These are phyloP conservation scores for Arnoldichthys spilopterus DNA, from an alignment of 2,797 vertebrate species.

Conservation along the genomic window DNA sequence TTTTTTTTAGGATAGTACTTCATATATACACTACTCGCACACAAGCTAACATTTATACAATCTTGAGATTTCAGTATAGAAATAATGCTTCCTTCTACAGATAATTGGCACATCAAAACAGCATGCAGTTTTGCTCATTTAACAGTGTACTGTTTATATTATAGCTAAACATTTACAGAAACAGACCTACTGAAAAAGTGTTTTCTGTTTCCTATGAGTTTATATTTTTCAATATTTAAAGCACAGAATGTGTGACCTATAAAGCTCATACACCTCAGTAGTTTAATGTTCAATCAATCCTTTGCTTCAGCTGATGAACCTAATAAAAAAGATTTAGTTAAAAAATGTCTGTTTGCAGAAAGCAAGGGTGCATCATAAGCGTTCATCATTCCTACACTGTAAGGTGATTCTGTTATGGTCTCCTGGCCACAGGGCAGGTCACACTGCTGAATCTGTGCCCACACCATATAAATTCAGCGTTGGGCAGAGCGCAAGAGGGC, in stretches of 20 bases:
- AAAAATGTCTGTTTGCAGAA: not conserved
- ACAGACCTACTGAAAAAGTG: too few species aligned
- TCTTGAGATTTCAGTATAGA: too few species aligned
- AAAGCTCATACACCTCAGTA: not conserved
- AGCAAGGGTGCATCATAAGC: not conserved
- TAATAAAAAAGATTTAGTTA: not conserved
- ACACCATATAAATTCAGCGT: conserved; percentile 46
- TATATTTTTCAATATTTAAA: not conserved
- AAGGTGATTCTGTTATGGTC: conserved; percentile 1
- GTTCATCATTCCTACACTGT: not conserved
- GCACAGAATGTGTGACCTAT: not conserved
- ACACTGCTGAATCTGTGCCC: conserved; percentile 9
- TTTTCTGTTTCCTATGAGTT: too few species aligned
- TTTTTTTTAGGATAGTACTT: too few species aligned
- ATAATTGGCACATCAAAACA: too few species aligned
- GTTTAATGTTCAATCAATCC: not conserved
- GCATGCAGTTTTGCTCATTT: too few species aligned
- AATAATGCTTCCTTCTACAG: too few species aligned
- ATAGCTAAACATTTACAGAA: too few species aligned
- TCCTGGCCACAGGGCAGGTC: conserved; percentile 2
- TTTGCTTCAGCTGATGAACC: not conserved
- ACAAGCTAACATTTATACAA: too few species aligned
- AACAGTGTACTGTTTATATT: too few species aligned
- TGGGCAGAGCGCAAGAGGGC: conserved; percentile 31
- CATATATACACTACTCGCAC: too few species aligned